These are phyloP conservation scores for Pterostichus madidus DNA, from an alignment of 2,888 invertebrate genomes.

Conservation along the genomic window DNA sequence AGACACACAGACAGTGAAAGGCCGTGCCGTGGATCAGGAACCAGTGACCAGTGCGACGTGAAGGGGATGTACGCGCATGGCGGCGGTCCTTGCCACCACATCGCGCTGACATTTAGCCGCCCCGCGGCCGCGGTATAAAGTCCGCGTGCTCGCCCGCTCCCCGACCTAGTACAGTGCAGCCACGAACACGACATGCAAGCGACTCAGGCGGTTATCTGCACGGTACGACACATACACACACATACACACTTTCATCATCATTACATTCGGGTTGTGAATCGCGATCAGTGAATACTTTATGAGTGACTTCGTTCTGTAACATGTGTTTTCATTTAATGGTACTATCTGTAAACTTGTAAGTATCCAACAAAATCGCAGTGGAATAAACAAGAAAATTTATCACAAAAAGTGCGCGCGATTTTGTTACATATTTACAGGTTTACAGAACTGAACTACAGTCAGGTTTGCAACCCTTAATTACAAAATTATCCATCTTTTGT, in stretches of 20 bases:
- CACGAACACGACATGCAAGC: conserved; percentile 55
- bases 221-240: conserved; percentile 40
- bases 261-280: neutral
- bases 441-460: too few species aligned
- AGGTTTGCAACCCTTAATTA: too few species aligned
- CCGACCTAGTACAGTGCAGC: conserved; percentile 69
- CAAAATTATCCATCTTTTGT: too few species aligned
- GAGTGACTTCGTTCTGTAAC: too few species aligned
- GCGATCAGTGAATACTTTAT: too few species aligned
- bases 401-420: too few species aligned
- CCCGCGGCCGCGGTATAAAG: conserved; percentile 68
- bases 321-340: too few species aligned
- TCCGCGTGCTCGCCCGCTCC: conserved; percentile 66
- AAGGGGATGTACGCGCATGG: neutral
- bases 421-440: too few species aligned
- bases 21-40: neutral
- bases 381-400: too few species aligned
- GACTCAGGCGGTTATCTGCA: conserved; percentile 24
- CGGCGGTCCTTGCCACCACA: neutral
- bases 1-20: conserved; percentile 20
- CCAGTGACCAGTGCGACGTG: too few species aligned
- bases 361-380: conserved; percentile 1
- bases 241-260: neutral
- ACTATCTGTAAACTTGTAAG: neutral
- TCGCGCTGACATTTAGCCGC: conserved; percentile 29